These are phyloP conservation scores for Tachina grossa DNA, from an alignment of 2,888 invertebrate genomes.

Conservation along the genomic window DNA sequence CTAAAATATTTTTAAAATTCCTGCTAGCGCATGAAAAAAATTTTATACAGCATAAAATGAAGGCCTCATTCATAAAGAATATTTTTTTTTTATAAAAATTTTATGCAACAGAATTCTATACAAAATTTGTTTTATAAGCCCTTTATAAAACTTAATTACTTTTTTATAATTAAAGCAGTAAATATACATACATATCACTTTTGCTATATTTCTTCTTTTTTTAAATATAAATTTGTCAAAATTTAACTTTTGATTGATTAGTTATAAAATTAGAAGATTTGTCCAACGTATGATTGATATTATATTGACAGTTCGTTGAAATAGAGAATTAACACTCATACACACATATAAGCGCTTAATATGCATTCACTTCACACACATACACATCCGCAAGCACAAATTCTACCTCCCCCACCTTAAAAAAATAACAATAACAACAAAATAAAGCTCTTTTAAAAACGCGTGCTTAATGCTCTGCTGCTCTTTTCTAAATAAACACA, in stretches of 20 bases:
- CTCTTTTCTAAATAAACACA: conserved; percentile 33
- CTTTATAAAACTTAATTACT: too few species aligned
- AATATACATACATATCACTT: not conserved
- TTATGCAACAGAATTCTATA: too few species aligned
- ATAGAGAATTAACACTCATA: conserved; percentile 19
- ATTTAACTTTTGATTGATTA: conserved; percentile 31
- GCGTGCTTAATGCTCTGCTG: conserved; percentile 57
- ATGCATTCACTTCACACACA: conserved; percentile 23
- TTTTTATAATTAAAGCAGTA: too few species aligned
- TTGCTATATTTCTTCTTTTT: too few species aligned
- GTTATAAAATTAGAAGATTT: not conserved
- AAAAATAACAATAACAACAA: conserved; percentile 8
- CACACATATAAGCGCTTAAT: not conserved
- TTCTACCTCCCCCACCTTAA: conserved; percentile 20
- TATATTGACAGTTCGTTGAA: conserved; percentile 52
- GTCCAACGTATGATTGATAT: conserved; percentile 38
- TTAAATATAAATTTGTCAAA: not conserved
- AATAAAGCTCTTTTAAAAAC: conserved; percentile 53
- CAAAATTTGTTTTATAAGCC: too few species aligned
- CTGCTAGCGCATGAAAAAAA: too few species aligned
- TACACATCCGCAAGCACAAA: not conserved
- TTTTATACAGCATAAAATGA: too few species aligned
- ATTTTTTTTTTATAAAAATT: too few species aligned
- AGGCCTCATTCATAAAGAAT: too few species aligned
- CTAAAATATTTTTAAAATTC: too few species aligned